These are phyloP conservation scores for Thunnus thynnus DNA, from an alignment of 2,113 vertebrate species.

Conservation along the genomic window DNA sequence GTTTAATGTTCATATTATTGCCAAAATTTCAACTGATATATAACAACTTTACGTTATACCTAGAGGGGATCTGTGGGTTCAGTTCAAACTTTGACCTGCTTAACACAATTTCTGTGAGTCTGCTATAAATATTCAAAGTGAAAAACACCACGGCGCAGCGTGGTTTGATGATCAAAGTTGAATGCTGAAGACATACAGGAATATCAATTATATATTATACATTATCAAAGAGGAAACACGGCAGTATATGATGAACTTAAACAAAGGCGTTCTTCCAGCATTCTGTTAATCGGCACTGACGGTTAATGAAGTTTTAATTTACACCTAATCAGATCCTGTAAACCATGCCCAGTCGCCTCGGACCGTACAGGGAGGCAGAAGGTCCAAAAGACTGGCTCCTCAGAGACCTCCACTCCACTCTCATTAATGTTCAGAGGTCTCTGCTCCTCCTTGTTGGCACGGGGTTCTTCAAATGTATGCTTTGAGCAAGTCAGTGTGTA, in stretches of 20 bases:
- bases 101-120: conserved; percentile 23
- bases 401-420: conserved; percentile 79
- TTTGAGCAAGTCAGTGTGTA: conserved; percentile 52
- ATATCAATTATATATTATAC: conserved; percentile 58
- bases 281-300: conserved; percentile 79
- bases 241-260: conserved; percentile 56
- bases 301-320: conserved; percentile 88
- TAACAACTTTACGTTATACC: not conserved
- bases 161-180: conserved; percentile 58
- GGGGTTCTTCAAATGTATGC: conserved; percentile 45
- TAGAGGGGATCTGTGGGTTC: not conserved
- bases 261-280: conserved; percentile 68
- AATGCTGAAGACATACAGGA: conserved; percentile 45
- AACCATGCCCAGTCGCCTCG: conserved; percentile 82
- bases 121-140: conserved; percentile 45
- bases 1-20: not conserved
- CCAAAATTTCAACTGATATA: not conserved
- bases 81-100: conserved; percentile 47
- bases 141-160: conserved; percentile 9
- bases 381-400: conserved; percentile 76
- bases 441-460: conserved; percentile 55
- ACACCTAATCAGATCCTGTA: conserved; percentile 87
- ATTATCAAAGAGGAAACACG: conserved; percentile 50
- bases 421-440: conserved; percentile 78
- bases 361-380: conserved; percentile 61